Evolutionary conservation across 2,113 vertebrate genomes (phyloP).

Genomic region (human): DNA sequence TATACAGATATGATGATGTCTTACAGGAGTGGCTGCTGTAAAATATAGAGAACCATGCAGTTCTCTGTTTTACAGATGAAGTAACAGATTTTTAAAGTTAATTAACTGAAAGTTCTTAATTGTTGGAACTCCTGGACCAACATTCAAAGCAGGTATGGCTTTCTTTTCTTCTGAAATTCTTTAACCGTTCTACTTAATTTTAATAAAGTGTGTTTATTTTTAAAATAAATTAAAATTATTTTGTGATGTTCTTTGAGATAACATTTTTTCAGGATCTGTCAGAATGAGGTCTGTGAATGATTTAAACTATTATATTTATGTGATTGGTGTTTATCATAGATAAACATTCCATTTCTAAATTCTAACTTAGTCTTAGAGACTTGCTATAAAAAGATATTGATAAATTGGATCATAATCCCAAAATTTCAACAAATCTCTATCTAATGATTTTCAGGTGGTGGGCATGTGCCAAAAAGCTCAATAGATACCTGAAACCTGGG

Average conservation of each 20-base stretch:
- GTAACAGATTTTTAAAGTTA: not conserved
- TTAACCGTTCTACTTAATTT: not conserved
- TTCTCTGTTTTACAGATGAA: not conserved
- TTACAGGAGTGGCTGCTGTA: not conserved
- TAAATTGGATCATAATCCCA: not conserved
- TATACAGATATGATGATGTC: not conserved
- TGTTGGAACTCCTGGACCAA: not conserved
- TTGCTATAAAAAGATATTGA: not conserved
- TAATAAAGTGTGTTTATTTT: not conserved
- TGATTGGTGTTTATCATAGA: not conserved
- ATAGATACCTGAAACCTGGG: not conserved
- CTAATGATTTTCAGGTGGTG: not conserved
- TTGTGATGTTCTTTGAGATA: not conserved
- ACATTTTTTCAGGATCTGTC: not conserved
- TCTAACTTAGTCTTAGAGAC: not conserved
- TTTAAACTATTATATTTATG: not conserved
- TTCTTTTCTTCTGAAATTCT: not conserved
- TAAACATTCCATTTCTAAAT: not conserved
- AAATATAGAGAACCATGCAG: not conserved
- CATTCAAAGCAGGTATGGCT: not conserved
- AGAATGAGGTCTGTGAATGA: not conserved
- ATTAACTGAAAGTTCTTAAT: not conserved
- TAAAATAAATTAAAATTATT: slow-evolving; percentile 1
- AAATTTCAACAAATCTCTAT: not conserved
- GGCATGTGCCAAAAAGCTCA: not conserved